Evolutionary conservation across 2,797 vertebrate genomes (phyloP), one percentile per base, ranked within the genome.

Genomic region (Acanthurus leucopareius): DNA sequence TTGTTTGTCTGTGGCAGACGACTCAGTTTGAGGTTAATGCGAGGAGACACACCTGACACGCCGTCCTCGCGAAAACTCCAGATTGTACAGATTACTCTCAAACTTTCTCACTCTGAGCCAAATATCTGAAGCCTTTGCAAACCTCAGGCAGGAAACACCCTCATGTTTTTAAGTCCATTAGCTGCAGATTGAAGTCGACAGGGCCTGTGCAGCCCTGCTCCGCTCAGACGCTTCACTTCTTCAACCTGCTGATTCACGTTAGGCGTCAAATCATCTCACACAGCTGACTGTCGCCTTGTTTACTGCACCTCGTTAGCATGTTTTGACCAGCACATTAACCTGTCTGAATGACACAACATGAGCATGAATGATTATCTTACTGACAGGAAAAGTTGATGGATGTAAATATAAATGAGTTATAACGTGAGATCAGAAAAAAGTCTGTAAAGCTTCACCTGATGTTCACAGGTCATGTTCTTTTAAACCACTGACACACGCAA

Each of bases 41-140:
- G 69, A 79, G 74, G 59, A 75, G 78, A 25, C 62, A 54, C 49
- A 77, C 76, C 72, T 65, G 83, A 79, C 72, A 56, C 66, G 3
- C 28, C 42, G 9, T 64, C 80, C 35, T 58, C 25, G 64, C 80
- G 57, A 66, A 69, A 15, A 54, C 70, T 73, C 59, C 49, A 79
- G 45, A 78, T 77, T 60, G 72, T 38, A 78, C 52, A 84, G 79
- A 84, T 84, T 83, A 52, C 69, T 62, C 82, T 79, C 63, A 61
- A 62, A 51, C 72, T 25, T 54, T 5, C 38, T 17, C 53, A 76
- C 80, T 80, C 32, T 25, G 0, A 73, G 74, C 62, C 63, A 64
- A 35, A 51, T 54, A 73, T 60, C 25, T 75, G 76, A 81, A 75
- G 56, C 40, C 16, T 60, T 44, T 78, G 70, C 61, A 70, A 79